A percentile compares a stretch with the other conserved stretches of the same genome.
These are phyloP conservation scores for Encarsia formosa DNA, from an alignment of 2,888 invertebrate genomes.

Conservation along the genomic window DNA sequence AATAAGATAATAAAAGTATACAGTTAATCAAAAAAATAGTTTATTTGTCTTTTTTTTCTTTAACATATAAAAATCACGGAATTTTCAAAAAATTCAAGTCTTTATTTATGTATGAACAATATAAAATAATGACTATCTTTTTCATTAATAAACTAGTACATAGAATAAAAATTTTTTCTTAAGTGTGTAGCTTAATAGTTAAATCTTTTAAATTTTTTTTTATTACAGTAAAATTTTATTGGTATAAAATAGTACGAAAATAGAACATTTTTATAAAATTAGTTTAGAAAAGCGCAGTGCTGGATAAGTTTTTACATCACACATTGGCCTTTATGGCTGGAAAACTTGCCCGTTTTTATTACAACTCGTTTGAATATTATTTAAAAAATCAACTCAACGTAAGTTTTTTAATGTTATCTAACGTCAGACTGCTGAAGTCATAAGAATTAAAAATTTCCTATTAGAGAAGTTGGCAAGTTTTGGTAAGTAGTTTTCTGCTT, in stretches of 20 bases:
- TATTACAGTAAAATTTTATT: no score
- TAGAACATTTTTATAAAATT: slow-evolving; percentile 17
- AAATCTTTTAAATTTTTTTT: slow-evolving; percentile 11
- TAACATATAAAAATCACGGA: slow-evolving; percentile 12
- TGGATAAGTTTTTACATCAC: slow-evolving; percentile 13
- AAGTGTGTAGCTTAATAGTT: slow-evolving; percentile 4
- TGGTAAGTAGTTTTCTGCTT: slow-evolving; percentile 2
- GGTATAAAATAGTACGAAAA: slow-evolving; percentile 28
- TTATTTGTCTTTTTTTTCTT: slow-evolving; percentile 4
- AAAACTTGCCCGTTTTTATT: slow-evolving; percentile 1
- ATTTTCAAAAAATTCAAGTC: slow-evolving; percentile 7
- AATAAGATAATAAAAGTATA: slow-evolving; percentile 10
- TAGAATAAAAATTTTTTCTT: slow-evolving; percentile 18
- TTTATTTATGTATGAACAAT: slow-evolving; percentile 5
- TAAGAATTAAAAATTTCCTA: no score
- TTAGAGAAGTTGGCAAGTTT: slow-evolving; percentile 10
- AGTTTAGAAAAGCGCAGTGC: not conserved
- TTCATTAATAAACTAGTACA: slow-evolving; percentile 4
- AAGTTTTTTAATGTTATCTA: no score
- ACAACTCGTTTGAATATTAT: no score
- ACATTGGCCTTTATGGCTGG: slow-evolving; percentile 8
- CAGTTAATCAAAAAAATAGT: slow-evolving; percentile 9
- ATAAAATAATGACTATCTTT: slow-evolving; percentile 11
- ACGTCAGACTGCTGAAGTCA: no score
- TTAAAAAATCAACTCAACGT: no score